Evolutionary conservation across 2,113 vertebrate species (phyloP).

Genomic region (Serranochromis macrocephalus): DNA sequence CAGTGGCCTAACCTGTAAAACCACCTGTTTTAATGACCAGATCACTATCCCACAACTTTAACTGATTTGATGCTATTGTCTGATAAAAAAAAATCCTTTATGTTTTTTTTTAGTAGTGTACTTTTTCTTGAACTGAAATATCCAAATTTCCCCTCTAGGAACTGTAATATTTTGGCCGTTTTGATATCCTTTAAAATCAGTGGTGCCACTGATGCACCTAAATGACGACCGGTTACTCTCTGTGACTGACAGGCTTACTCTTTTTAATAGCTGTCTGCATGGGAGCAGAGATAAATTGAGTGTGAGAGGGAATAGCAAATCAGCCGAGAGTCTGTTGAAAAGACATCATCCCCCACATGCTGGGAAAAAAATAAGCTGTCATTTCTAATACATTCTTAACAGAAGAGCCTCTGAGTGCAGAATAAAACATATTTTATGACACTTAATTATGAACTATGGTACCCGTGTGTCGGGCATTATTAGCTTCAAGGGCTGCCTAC

Average conservation of each 20-base stretch:
- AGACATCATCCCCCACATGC: not conserved
- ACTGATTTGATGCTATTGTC: not conserved
- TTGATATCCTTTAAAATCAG: not conserved
- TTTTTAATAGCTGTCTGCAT: constrained; percentile 8
- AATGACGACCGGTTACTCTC: not conserved
- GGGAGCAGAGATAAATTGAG: not conserved
- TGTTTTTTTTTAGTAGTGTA: not conserved
- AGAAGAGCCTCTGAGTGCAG: not conserved
- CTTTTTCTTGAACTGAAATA: not conserved
- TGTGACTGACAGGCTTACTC: not conserved
- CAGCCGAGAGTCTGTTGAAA: not conserved
- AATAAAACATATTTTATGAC: not conserved
- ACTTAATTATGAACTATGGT: not conserved
- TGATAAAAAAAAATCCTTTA: not conserved
- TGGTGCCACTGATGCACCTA: not conserved
- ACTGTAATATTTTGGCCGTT: not conserved
- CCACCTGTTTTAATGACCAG: not conserved
- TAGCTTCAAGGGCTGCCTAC: not conserved
- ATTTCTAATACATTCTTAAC: not conserved
- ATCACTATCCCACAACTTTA: not conserved
- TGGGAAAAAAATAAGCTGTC: constrained; percentile 10
- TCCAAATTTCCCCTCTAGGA: not conserved
- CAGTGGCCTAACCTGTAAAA: not conserved
- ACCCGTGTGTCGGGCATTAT: not conserved
- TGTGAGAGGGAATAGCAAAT: not conserved